Evolutionary conservation across 2,797 vertebrate genomes (phyloP).

Genomic region (Lagorchestes hirsutus): DNA sequence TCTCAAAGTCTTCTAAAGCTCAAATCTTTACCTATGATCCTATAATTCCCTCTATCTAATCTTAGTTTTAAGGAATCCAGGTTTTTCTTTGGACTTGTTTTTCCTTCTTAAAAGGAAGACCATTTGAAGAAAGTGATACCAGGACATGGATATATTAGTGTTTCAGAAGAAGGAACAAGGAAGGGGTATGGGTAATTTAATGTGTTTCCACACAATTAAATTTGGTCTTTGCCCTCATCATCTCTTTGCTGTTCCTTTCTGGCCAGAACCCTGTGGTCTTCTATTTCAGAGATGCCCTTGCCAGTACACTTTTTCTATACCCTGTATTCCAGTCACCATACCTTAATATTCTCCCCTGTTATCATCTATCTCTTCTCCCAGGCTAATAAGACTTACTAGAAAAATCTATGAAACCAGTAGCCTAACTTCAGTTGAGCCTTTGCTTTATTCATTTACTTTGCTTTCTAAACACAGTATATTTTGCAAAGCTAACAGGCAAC

Average conservation of each 20-base stretch:
- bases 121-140: not conserved
- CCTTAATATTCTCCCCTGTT: conserved; percentile 21
- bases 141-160: not conserved
- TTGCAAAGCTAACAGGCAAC: not conserved
- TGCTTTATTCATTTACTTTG: not conserved
- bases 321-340: not conserved
- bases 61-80: not conserved
- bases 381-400: not conserved
- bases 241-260: not conserved
- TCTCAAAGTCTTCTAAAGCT: not conserved
- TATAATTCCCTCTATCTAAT: not conserved
- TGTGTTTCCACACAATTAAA: not conserved
- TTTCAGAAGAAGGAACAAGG: not conserved
- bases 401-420: conserved; percentile 23
- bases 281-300: conserved; percentile 12
- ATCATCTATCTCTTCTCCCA: conserved; percentile 11
- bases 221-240: not conserved
- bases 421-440: not conserved
- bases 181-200: not conserved
- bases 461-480: not conserved
- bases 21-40: not conserved
- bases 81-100: not conserved
- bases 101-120: not conserved
- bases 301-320: not conserved
- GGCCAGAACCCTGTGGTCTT: not conserved